Evolutionary conservation across 1,140 invertebrate genomes (phyloP), one percentile per base, ranked within the genome.

Genomic region (Drosophila rufa): DNA sequence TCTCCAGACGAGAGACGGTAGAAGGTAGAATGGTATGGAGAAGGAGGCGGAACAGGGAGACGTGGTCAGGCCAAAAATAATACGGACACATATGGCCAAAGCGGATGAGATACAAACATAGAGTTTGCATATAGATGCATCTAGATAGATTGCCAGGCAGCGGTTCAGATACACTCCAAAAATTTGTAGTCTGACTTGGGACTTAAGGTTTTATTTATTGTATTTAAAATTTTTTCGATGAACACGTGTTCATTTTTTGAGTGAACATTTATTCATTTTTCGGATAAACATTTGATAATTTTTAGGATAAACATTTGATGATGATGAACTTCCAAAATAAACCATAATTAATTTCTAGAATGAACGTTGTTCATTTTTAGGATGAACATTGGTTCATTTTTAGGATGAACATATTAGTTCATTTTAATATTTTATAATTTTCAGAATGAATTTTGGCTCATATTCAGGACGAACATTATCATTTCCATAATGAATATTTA

Each of bases 101-200:
- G 40, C 64, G 67, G 64, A 70, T 70, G 67, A 38, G 67, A 69
- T 56, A 51, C 68, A 59, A 33, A 70, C 66, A n/a, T n/a, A n/a
- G n/a, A n/a, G n/a, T n/a, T n/a, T n/a, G n/a, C n/a, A n/a, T 70
- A 19, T 22, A 59, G 19, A 71, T 70, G 45, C 68, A 43, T 73
- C 70, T 73, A 73, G 45, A 71, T 71, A 73, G 68, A 74, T 73
- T 33, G 66, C 19, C 51, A 30, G 33, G 17, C 43, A 22, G 53
- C 12, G 19, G 33, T 25, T n/a, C 3, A 55, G 11, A 12, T 68
- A 33, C 67, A 68, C 53, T 57, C 11, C 0, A 17, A 17, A 38
- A 46, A 36, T 17, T 3, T 0, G 0, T 14, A 5, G 0, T 11
- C 2, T 4, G 15, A 22, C 12, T 15, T 15, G 0, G 2, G 9